Percentiles rank a stretch among this genome's conserved stretches.
Conservation (phyloP, 2,888 invertebrate genomes). For the Bedellia somnulentella region DNA sequence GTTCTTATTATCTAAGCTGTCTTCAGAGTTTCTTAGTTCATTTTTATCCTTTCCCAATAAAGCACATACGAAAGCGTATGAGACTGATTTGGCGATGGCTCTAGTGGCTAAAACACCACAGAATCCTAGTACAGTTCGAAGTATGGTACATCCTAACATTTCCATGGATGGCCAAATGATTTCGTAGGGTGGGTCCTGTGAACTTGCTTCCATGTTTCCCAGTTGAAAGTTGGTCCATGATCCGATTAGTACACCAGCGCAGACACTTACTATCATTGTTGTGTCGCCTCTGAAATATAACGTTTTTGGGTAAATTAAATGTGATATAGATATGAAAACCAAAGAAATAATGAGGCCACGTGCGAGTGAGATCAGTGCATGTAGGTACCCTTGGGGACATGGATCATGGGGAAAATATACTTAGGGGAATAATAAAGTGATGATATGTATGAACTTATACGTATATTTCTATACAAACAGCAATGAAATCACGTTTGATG, state of each 20-base stretch:
- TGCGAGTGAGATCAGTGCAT: too few species aligned
- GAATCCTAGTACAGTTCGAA: conserved; percentile 77
- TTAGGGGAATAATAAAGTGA: too few species aligned
- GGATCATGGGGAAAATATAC: too few species aligned
- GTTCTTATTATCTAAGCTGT: conserved; percentile 68
- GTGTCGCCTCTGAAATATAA: conserved; percentile 81
- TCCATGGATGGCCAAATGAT: conserved; percentile 78
- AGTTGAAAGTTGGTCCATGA: conserved; percentile 84
- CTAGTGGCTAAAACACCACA: conserved; percentile 71
- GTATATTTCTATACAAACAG: too few species aligned
- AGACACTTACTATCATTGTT: conserved; percentile 81
- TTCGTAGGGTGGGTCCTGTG: conserved; percentile 69
- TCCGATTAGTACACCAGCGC: conserved; percentile 75
- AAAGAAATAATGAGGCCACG: too few species aligned
- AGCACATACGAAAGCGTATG: conserved; percentile 71
- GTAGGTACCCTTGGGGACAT: too few species aligned
- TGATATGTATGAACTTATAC: too few species aligned
- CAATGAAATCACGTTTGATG: too few species aligned
- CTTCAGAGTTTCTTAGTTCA: conserved; percentile 65
- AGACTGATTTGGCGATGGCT: conserved; percentile 67
- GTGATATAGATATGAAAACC: too few species aligned
- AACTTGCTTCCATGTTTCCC: conserved; percentile 66
- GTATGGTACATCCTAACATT: conserved; percentile 67
- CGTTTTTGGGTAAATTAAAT: too few species aligned
- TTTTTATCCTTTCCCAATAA: conserved; percentile 68